Evolutionary conservation across 2,113 vertebrate genomes (phyloP), one percentile per base, ranked within the genome.

Genomic region (Chiloscyllium plagiosum): DNA sequence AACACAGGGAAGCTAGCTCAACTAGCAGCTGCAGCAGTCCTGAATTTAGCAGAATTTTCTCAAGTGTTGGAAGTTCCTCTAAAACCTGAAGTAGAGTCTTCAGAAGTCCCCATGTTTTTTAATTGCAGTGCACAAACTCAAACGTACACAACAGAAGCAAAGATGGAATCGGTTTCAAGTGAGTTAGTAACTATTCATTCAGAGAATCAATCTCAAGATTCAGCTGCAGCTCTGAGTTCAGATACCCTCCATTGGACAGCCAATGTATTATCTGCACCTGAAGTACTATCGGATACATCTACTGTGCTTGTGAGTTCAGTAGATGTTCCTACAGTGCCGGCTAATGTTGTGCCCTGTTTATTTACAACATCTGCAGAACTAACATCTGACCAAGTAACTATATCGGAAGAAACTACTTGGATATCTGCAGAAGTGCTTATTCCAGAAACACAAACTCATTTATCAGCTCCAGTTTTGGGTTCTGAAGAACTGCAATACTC

Each of bases 341-440:
- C 61, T 37, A n/a, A 8, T 93, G 29, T 93, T 66, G 68, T 72
- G 68, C 94, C 94, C 42, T 76, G 69, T 95, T 95, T 95, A 33
- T 72, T 95, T 33, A 33, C 93, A 70, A 70, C 94, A 95, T 52
- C 94, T 76, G 13, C 69, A 52, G 94, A 95, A 33, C 69, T 37
- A 95, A 70, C 26, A 95, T 52, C 94, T 95, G 68, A 70, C 0
- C 65, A 19, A 93, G 68, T 19, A 50, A 95, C 47, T 50, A 76
- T 95, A 52, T 52, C 94, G 4, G 94, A 95, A 72, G 94, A 47
- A 95, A 95, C 94, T 76, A 72, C 68, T 50, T 95, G 94, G 94
- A 72, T 95, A 95, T 95, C 68, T 72, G 72, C 94, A 50, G 94
- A 76, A 52, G 94, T 95, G 37, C 69, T 95, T 76, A 95, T 95